phyloP scores from a whole-genome alignment of 2,113 vertebrate species.

The Mesocricetus auratus region DNA sequence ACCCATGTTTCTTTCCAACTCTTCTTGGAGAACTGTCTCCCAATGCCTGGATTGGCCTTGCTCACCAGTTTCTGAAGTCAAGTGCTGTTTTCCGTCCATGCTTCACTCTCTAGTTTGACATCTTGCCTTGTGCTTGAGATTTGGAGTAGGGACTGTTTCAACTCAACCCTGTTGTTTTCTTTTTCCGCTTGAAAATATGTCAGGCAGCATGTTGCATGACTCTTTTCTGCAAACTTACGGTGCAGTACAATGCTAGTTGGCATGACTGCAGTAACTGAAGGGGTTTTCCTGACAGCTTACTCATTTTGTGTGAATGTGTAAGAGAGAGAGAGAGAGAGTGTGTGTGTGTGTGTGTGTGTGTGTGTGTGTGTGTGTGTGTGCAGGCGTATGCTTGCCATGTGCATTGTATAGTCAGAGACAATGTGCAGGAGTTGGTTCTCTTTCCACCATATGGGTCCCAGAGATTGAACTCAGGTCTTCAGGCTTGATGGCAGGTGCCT shows the following conservation, averaged over 20 bases:
- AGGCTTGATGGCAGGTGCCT: not conserved
- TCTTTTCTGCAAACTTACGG: not conserved
- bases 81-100: not conserved
- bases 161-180: not conserved
- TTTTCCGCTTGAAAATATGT: slow-evolving; percentile 16
- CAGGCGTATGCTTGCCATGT: not conserved
- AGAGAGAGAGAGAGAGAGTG: too few relatives aligned
- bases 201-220: not conserved
- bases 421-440: not conserved
- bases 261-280: not conserved
- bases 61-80: slow-evolving; percentile 22
- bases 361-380: not conserved
- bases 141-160: not conserved
- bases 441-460: not conserved
- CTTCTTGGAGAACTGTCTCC: not conserved
- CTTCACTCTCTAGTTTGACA: not conserved
- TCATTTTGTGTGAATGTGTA: not conserved
- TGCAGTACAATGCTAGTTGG: not conserved
- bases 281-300: not conserved
- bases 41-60: not conserved
- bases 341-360: not conserved
- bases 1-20: not conserved
- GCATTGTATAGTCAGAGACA: not conserved
- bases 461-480: not conserved
- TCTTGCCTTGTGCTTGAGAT: slow-evolving; percentile 10